A percentile compares a stretch with the other conserved stretches of the same genome.
Evolutionary conservation across 2,797 vertebrate species (phyloP).

Genomic region (Pteropus rufus): DNA sequence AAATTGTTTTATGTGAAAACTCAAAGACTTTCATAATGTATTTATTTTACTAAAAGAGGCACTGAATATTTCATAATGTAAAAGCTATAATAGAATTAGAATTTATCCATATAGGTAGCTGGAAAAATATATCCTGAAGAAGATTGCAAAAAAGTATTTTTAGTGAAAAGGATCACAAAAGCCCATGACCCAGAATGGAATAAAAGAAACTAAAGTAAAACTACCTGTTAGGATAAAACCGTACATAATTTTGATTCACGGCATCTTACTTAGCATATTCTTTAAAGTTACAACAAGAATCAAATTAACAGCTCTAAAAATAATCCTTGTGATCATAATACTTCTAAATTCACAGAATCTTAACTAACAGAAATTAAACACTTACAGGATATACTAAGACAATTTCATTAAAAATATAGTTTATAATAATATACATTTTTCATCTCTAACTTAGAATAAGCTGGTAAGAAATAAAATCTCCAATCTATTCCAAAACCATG

Average conservation of each 20-base stretch:
- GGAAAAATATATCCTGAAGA: constrained; percentile 11
- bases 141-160: constrained; percentile 27
- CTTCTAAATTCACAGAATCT: constrained; percentile 1
- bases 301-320: constrained; percentile 30
- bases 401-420: background rate
- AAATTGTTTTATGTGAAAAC: background rate
- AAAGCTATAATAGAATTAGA: background rate
- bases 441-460: background rate
- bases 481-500: background rate
- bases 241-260: constrained; percentile 36
- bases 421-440: background rate
- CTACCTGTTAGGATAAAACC: constrained; percentile 69
- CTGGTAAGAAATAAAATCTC: background rate
- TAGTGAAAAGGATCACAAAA: constrained; percentile 44
- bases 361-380: background rate
- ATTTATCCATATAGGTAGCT: background rate
- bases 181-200: constrained; percentile 63
- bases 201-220: constrained; percentile 58
- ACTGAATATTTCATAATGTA: background rate
- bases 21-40: constrained; percentile 16
- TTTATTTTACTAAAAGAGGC: constrained; percentile 34
- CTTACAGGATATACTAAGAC: background rate
- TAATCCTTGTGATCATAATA: background rate
- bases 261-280: constrained; percentile 31
- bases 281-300: constrained; percentile 73